phyloP scores from a whole-genome alignment of 2,797 vertebrate species.

The Malurus leucopterus region DNA sequence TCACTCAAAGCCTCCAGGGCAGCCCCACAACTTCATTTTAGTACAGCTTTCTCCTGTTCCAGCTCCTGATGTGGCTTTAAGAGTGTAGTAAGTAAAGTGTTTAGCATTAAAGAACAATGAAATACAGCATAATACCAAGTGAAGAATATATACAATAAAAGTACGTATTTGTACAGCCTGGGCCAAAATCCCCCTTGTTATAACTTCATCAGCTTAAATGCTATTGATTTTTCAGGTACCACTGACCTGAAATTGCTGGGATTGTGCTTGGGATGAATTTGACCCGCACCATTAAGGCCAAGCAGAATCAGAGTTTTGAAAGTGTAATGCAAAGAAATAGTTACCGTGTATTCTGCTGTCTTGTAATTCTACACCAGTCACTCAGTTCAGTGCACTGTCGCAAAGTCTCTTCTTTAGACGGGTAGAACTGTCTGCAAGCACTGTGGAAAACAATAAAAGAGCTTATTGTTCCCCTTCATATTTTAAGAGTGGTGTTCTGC shows the following conservation, averaged over 20 bases:
- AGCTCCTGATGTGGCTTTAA: not conserved
- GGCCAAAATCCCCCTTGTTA: not conserved
- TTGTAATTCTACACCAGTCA: constrained; percentile 39
- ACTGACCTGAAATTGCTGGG: constrained; percentile 7
- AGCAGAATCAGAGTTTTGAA: not conserved
- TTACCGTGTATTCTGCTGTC: not conserved
- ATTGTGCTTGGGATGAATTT: constrained; percentile 22
- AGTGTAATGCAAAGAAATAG: constrained; percentile 26
- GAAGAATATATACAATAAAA: constrained; percentile 8
- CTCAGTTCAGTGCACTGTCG: not conserved
- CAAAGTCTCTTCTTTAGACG: not conserved
- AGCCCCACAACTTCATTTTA: not conserved
- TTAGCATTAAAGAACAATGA: not conserved
- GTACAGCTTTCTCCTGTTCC: not conserved
- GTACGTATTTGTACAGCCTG: constrained; percentile 3
- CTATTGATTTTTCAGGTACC: constrained; percentile 49
- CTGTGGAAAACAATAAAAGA: not conserved
- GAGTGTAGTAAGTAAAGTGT: not conserved
- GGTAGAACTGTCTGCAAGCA: not conserved
- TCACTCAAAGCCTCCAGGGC: not conserved
- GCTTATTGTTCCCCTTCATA: constrained; percentile 1
- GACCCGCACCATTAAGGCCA: not conserved
- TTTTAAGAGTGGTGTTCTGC: not conserved
- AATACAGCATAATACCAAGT: not conserved
- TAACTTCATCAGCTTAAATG: constrained; percentile 37